These are phyloP conservation scores for Labia minor DNA, from an alignment of 2,888 invertebrate genomes.

Conservation along the genomic window DNA sequence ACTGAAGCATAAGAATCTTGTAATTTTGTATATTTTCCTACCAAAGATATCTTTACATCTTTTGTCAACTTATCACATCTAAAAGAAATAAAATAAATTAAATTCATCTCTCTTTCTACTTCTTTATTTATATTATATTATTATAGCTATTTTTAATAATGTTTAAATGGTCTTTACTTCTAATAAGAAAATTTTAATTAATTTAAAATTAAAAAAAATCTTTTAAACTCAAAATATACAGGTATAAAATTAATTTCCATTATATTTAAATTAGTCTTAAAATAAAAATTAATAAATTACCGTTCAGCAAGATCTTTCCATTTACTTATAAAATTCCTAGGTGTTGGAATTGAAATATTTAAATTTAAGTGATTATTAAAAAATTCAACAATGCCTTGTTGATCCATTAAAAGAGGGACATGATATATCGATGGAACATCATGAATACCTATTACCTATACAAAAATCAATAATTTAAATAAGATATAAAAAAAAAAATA, in stretches of 20 bases:
- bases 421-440: conserved; percentile 91
- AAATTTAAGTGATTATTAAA: conserved; percentile 71
- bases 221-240: too few species aligned
- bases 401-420: conserved; percentile 87
- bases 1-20: conserved; percentile 97
- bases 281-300: too few species aligned
- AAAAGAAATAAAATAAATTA: too few species aligned
- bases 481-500: too few species aligned
- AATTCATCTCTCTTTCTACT: too few species aligned
- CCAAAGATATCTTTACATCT: conserved; percentile 78
- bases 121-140: too few species aligned
- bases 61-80: conserved; percentile 72
- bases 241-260: too few species aligned
- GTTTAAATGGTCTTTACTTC: too few species aligned
- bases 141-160: too few species aligned
- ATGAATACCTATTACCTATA: conserved; percentile 81
- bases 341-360: conserved; percentile 51
- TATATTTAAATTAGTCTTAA: too few species aligned
- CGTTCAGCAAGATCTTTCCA: conserved; percentile 82
- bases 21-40: conserved; percentile 92
- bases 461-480: conserved; percentile 20
- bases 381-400: conserved; percentile 77
- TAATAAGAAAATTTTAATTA: too few species aligned
- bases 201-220: too few species aligned
- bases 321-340: conserved; percentile 63